Evolutionary conservation across 2,888 invertebrate genomes (phyloP), one percentile per base, ranked within the genome.

Genomic region (Meta bourneti): DNA sequence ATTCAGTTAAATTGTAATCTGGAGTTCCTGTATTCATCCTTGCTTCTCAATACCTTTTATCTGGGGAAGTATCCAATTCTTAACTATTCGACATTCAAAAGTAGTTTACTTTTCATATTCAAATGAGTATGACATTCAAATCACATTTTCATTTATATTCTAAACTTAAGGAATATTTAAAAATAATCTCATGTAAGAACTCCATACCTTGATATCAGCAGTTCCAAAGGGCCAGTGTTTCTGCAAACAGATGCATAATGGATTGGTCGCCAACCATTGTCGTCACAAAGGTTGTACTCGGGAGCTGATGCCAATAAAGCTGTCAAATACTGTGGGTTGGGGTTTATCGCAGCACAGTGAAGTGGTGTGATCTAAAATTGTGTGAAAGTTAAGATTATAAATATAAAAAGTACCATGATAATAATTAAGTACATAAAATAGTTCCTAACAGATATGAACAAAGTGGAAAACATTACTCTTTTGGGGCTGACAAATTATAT

Each of bases 241-340:
- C 95, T 94, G 93, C 95, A 96, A 4, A 95, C 96, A 7, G 96
- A 95, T 13, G 96, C 96, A 94, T 95, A 96, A 94, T 96, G 96
- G 79, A 96, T 95, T 0, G 95, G 95, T 75, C 94, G 93, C 93
- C 95, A 94, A 61, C 95, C 94, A 70, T 94, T 94, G 72, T 94
- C 94, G 94, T 96, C 96, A 7, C 83, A 19, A 51, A 95, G 93
- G 93, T 95, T 95, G 92, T 95, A 95, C 85, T 95, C 95, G 0
- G 96, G 95, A 88, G 95, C 95, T 48, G 95, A 94, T 2, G 94
- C 93, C 61, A 95, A 93, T 86, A 96, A 94, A 5, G 95, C 94
- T 1, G 94, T 94, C 80, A 96, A 93, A 93, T 95, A 95, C 77
- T 95, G 94, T 1, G 95, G 94, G 93, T 96, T 95, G 6, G 96